phyloP scores from a whole-genome alignment of 2,888 invertebrate genomes.

The Megastigmus dorsalis region DNA sequence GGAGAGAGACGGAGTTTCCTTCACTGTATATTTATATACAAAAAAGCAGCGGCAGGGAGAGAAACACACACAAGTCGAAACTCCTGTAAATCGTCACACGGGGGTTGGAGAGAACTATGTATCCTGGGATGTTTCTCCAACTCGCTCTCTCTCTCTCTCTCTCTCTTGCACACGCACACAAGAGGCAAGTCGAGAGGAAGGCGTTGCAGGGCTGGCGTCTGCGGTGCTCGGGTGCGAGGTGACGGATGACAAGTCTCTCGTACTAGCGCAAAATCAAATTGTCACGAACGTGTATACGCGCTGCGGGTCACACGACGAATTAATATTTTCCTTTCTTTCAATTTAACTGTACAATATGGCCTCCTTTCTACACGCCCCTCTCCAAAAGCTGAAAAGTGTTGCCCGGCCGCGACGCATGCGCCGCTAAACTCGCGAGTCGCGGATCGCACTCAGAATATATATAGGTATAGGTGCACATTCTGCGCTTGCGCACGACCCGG shows the following conservation, averaged over 20 bases:
- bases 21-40: constrained; percentile 64
- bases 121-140: too few relatives aligned
- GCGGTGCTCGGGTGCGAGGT: too few relatives aligned
- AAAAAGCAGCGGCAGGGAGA: constrained; percentile 54
- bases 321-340: constrained; percentile 70
- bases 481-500: constrained; percentile 23
- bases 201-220: too few relatives aligned
- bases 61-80: neutral
- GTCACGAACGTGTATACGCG: constrained; percentile 53
- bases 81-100: neutral
- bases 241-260: too few relatives aligned
- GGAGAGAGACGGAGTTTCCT: neutral
- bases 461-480: too few relatives aligned
- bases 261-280: constrained; percentile 38
- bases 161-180: too few relatives aligned
- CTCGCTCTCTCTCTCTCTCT: too few relatives aligned
- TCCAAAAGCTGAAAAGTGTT: constrained; percentile 30
- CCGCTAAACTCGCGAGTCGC: neutral
- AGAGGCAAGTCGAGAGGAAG: too few relatives aligned
- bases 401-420: constrained; percentile 23
- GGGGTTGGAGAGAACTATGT: too few relatives aligned
- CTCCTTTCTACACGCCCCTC: constrained; percentile 74
- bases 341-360: constrained; percentile 75
- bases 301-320: constrained; percentile 45
- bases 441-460: too few relatives aligned